Percentiles rank a stretch among this genome's conserved stretches.
These are phyloP conservation scores for Ametastegia equiseti DNA, from an alignment of 2,888 invertebrate genomes.

Conservation along the genomic window DNA sequence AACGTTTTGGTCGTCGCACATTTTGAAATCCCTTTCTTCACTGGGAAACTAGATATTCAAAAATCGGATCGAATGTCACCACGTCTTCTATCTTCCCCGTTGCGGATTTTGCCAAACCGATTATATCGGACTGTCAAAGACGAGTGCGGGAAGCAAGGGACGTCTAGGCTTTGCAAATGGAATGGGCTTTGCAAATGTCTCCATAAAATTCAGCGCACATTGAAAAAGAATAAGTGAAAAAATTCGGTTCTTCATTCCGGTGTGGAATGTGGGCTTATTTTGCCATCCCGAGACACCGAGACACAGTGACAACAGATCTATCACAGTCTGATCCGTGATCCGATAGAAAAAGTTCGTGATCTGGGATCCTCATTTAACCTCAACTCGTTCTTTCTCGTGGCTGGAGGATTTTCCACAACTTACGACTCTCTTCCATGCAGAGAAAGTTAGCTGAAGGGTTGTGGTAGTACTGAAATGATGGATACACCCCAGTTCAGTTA, in stretches of 20 bases:
- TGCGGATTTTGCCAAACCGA: no score
- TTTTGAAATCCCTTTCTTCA: neutral
- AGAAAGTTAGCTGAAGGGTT: neutral
- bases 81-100: neutral
- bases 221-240: neutral
- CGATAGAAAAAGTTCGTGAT: neutral
- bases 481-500: constrained; percentile 11
- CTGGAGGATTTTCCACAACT: neutral
- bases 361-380: neutral
- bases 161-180: neutral
- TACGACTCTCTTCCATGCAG: neutral
- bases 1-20: neutral
- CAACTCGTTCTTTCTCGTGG: neutral
- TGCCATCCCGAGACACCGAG: constrained; percentile 4
- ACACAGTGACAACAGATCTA: neutral
- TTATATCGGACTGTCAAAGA: neutral
- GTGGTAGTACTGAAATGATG: neutral
- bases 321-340: constrained; percentile 3
- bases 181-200: neutral
- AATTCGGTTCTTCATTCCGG: constrained; percentile 5
- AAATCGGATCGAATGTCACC: neutral
- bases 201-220: neutral
- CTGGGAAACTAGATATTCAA: neutral
- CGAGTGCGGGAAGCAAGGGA: neutral
- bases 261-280: constrained; percentile 14